Evolutionary conservation across 2,888 invertebrate species (phyloP), one percentile per base, ranked within the genome.

Genomic region (Melanophora roralis): DNA sequence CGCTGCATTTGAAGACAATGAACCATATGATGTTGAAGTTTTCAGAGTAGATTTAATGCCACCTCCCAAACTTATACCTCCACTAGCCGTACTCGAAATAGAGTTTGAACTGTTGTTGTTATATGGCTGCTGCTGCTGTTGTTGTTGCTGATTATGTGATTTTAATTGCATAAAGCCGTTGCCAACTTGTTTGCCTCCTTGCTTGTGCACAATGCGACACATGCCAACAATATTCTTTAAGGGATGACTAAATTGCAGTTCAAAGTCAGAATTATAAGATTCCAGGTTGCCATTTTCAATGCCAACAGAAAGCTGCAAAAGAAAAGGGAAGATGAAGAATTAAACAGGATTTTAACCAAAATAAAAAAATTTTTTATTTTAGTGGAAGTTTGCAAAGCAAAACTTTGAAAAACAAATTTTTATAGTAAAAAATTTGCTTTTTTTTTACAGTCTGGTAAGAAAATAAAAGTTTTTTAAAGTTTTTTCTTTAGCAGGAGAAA

Each of bases 211-310:
- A 78, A 89, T 88, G 78, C 89, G 89, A 76, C 90, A 90, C 89
- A 90, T 89, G 78, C 92, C 89, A 57, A 91, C 91, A 86, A 94
- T 93, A 83, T 93, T 92, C 32, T 92, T 92, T 4, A 94, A 86
- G 76, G 92, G 91, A 87, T 94, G 94, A 0, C 93, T 91, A 69
- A 94, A 92, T 65, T 93, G 92, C 0, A 94, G 91, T 85, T 94
- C 94, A 81, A 94, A 94, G 87, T 94, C 94, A 5, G 92, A 92
- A 85, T 94, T 93, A 86, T 93, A 94, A 0, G 93, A 93, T 84
- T 94, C 94, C 32, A 94, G 86, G 40, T 92, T 91, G 1, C 94
- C 94, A 83, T 94, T 93, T 89, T 95, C 94, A 12, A 95, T 91
- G 1, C 94, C 93, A 76, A 95, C 91, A 82, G 94, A 94, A 43